A percentile compares a stretch with the other conserved stretches of the same genome.
phyloP scores from a whole-genome alignment of 2,888 invertebrate species.

The Phalangium opilio region DNA sequence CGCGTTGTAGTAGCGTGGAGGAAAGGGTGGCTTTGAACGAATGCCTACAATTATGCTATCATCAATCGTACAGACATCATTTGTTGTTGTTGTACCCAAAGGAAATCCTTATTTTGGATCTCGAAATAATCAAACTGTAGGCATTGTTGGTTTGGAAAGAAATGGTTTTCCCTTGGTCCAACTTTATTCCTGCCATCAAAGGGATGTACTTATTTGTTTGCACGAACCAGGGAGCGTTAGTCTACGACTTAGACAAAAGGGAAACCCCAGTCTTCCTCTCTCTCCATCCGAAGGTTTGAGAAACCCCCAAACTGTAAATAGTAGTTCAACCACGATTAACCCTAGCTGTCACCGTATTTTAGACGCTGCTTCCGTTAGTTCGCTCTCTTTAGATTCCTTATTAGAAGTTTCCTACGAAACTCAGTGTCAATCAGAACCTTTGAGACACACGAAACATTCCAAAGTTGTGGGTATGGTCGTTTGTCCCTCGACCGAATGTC shows the following conservation, averaged over 20 bases:
- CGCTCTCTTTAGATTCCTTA: constrained; percentile 1
- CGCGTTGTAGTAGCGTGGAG: constrained; percentile 7
- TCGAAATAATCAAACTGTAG: constrained; percentile 35
- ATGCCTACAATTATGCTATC: constrained; percentile 39
- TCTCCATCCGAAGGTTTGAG: constrained; percentile 5
- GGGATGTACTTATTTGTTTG: constrained; percentile 41
- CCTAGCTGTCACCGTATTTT: not conserved
- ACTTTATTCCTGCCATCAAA: constrained; percentile 34
- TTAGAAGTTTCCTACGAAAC: constrained; percentile 33
- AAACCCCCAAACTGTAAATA: not conserved
- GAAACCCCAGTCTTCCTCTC: constrained; percentile 7
- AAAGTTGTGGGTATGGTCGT: constrained; percentile 36
- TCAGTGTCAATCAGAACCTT: constrained; percentile 38
- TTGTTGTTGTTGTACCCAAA: constrained; percentile 39
- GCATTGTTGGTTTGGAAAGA: constrained; percentile 29
- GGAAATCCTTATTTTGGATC: constrained; percentile 40
- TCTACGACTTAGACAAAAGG: constrained; percentile 16
- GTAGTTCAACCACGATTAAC: too few relatives aligned
- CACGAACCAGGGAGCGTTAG: constrained; percentile 37
- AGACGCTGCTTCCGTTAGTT: not conserved
- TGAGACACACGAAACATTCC: constrained; percentile 38
- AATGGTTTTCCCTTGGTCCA: constrained; percentile 38
- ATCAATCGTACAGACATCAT: constrained; percentile 37
- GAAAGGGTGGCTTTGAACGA: constrained; percentile 29
- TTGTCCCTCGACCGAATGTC: constrained; percentile 39